Evolutionary conservation across 2,888 invertebrate species (phyloP).

Genomic region (Spisula solida): DNA sequence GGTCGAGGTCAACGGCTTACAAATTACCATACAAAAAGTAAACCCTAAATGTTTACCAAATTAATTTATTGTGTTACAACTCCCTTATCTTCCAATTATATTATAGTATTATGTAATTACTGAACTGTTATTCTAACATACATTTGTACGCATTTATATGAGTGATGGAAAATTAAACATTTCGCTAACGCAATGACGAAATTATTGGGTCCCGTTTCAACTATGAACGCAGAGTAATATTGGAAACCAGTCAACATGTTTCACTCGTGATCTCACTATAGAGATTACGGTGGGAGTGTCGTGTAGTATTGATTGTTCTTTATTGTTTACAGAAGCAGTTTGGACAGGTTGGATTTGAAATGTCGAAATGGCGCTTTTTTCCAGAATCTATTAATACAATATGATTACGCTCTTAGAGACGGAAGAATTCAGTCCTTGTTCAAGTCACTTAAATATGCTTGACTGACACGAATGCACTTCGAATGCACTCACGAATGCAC

Average conservation of each 20-base stretch:
- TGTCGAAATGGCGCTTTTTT: too few relatives aligned
- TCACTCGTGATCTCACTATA: not conserved
- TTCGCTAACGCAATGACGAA: not conserved
- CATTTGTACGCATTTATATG: not conserved
- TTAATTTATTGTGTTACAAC: too few relatives aligned
- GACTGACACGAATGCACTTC: too few relatives aligned
- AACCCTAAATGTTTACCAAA: not conserved
- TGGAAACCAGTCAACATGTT: not conserved
- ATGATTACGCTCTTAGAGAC: too few relatives aligned
- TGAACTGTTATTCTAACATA: not conserved
- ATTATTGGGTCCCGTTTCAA: not conserved
- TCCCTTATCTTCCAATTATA: not conserved
- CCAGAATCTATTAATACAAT: too few relatives aligned
- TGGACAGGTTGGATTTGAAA: too few relatives aligned
- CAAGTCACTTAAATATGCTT: too few relatives aligned
- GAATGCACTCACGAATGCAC: too few relatives aligned
- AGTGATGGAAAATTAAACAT: not conserved
- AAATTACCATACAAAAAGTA: not conserved
- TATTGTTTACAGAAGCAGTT: too few relatives aligned
- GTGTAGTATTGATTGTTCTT: not conserved
- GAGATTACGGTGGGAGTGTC: not conserved
- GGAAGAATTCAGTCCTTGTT: too few relatives aligned
- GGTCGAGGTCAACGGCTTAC: conserved; percentile 24
- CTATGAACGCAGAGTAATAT: not conserved
- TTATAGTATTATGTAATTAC: not conserved